A percentile compares a stretch with the other conserved stretches of the same genome.
Conservation (phyloP, 2,113 vertebrate genomes). For the Ptychochromis oligacanthus region DNA sequence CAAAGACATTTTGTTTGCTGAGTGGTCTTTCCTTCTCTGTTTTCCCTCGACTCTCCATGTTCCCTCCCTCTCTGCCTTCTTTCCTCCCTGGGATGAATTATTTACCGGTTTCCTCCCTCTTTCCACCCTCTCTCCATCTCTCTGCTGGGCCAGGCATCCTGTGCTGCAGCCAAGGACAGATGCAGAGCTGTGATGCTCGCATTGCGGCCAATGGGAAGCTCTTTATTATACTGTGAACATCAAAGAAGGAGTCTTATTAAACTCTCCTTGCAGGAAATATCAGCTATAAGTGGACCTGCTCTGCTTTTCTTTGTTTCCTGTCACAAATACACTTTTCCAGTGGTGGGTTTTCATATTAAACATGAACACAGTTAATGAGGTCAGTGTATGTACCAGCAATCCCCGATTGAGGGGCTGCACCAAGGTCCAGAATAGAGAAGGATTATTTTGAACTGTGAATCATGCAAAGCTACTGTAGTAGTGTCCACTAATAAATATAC, state of each 20-base stretch:
- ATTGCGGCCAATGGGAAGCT: not conserved
- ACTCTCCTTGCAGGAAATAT: rapidly evolving
- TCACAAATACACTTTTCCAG: not conserved
- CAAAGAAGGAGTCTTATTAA: not conserved
- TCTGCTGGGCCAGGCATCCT: not conserved
- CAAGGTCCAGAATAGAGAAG: not conserved
- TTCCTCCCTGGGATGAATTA: constrained; percentile 38
- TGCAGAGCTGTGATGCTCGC: not conserved
- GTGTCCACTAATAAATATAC: too few relatives aligned
- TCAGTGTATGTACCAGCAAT: too few relatives aligned
- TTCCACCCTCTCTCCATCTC: not conserved
- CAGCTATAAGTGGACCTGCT: not conserved
- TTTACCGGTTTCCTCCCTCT: not conserved
- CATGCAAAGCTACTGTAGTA: too few relatives aligned
- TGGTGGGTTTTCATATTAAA: not conserved
- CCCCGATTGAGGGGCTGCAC: not conserved
- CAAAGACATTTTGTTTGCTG: constrained; percentile 8
- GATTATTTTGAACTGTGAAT: too few relatives aligned
- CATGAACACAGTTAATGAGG: rapidly evolving
- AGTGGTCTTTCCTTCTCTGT: not conserved
- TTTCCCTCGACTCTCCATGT: not conserved
- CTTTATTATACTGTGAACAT: not conserved
- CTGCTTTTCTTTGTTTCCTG: not conserved
- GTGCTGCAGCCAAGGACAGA: constrained; percentile 23
- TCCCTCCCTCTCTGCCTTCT: not conserved